phyloP scores from a whole-genome alignment of 2,888 invertebrate genomes.

The Andricus curvator region DNA sequence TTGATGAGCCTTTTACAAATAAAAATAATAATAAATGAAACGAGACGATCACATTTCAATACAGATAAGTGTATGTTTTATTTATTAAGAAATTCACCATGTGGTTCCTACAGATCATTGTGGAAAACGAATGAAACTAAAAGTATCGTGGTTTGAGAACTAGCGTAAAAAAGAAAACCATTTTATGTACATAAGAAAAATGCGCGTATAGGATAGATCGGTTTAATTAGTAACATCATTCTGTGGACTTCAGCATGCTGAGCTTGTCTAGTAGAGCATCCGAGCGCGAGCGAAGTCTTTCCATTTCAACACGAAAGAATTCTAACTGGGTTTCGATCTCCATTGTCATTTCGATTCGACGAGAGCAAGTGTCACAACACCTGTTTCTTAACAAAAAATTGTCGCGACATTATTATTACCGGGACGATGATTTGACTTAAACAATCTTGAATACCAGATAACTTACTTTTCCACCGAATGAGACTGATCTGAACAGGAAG shows the following conservation, averaged over 20 bases:
- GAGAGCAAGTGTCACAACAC: conserved; percentile 43
- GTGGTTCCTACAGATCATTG: conserved; percentile 48
- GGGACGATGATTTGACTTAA: background rate
- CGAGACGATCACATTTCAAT: conserved; percentile 7
- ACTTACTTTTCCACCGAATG: conserved; percentile 55
- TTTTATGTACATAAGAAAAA: conserved; percentile 59
- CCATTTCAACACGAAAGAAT: conserved; percentile 67
- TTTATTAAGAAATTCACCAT: conserved; percentile 64
- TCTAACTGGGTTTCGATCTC: conserved; percentile 68
- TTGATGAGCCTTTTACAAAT: background rate
- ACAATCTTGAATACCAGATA: background rate
- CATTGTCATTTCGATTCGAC: conserved; percentile 58
- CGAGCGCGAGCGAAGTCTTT: conserved; percentile 68
- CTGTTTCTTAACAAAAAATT: conserved; percentile 25
- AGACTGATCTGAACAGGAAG: conserved; percentile 47
- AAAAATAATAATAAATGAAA: background rate
- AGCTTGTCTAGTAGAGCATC: conserved; percentile 69
- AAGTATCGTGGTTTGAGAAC: background rate
- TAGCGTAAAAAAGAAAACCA: conserved; percentile 41
- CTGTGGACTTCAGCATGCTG: conserved; percentile 53
- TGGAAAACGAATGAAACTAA: conserved; percentile 26
- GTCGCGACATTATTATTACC: conserved; percentile 15
- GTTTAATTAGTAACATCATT: conserved; percentile 20
- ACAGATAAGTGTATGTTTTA: conserved; percentile 23
- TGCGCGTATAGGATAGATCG: background rate